Conservation (phyloP, 2,888 invertebrate genomes). For the Eueremaeus valkanovi region DNA sequence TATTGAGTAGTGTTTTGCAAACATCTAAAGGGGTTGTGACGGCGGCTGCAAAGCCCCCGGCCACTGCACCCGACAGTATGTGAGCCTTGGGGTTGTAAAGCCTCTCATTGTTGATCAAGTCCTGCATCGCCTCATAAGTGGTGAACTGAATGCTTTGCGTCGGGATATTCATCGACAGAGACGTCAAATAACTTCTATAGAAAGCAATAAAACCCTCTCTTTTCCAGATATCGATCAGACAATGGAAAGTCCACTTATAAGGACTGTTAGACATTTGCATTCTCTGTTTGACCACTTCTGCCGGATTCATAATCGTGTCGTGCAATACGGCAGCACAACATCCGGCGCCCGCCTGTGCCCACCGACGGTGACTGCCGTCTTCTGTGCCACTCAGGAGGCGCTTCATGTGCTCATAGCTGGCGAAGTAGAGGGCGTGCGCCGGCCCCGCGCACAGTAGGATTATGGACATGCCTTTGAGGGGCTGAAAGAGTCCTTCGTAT, state of each 20-base stretch:
- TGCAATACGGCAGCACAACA: constrained; percentile 89
- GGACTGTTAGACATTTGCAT: constrained; percentile 97
- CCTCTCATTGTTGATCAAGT: constrained; percentile 63
- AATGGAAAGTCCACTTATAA: constrained; percentile 78
- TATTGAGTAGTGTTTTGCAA: constrained; percentile 93
- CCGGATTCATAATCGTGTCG: constrained; percentile 97
- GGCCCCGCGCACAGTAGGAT: constrained; percentile 94
- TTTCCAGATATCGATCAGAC: constrained; percentile 71
- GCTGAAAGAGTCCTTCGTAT: constrained; percentile 85
- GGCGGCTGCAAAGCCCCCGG: constrained; percentile 87
- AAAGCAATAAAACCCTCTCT: constrained; percentile 80
- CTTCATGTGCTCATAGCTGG: constrained; percentile 92
- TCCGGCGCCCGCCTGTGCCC: constrained; percentile 65
- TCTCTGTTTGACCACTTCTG: constrained; percentile 96
- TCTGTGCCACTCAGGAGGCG: constrained; percentile 60
- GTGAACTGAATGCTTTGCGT: constrained; percentile 93
- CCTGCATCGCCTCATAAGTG: constrained; percentile 71
- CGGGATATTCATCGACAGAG: constrained; percentile 95
- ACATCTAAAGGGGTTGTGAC: constrained; percentile 94
- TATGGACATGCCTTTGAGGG: constrained; percentile 80
- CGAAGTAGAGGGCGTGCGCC: constrained; percentile 97
- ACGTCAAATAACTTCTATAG: constrained; percentile 88
- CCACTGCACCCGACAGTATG: constrained; percentile 68
- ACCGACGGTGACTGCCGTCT: constrained; percentile 48
- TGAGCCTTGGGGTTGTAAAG: constrained; percentile 85